Conservation (phyloP, 1,140 invertebrate species). For the Drosophila seguyi region DNA sequence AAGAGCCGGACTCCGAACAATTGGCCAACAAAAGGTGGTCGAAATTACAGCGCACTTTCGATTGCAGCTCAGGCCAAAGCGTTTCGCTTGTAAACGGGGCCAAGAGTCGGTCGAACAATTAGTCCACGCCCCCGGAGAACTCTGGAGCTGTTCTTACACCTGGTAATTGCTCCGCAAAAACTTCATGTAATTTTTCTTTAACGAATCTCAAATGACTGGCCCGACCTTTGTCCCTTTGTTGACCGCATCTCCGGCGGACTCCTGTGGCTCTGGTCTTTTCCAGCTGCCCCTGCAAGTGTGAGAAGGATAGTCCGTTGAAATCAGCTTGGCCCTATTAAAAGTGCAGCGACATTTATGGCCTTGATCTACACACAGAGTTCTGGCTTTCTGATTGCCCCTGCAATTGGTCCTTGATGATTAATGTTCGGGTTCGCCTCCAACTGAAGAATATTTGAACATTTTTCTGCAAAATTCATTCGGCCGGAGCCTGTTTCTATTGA, state of each 20-base stretch:
- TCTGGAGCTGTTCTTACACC: constrained; percentile 62
- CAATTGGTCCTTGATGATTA: constrained; percentile 62
- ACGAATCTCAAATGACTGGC: constrained; percentile 77
- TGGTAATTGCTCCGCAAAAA: constrained; percentile 81
- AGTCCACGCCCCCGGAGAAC: constrained; percentile 68
- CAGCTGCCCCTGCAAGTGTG: constrained; percentile 46
- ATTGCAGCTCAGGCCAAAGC: constrained; percentile 39
- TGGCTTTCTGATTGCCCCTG: constrained; percentile 43
- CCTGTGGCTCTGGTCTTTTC: constrained; percentile 28
- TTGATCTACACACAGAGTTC: constrained; percentile 41
- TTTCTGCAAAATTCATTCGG: constrained; percentile 46
- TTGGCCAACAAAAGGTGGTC: constrained; percentile 67
- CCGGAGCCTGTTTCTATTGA: constrained; percentile 67
- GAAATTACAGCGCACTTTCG: constrained; percentile 67
- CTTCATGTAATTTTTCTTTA: constrained; percentile 79
- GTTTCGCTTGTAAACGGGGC: constrained; percentile 56
- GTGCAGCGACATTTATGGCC: constrained; percentile 68
- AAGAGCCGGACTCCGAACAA: constrained; percentile 59
- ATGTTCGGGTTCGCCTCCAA: constrained; percentile 33
- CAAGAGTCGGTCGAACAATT: constrained; percentile 70
- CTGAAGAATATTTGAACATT: constrained; percentile 20
- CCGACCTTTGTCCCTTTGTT: constrained; percentile 61
- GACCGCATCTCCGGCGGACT: constrained; percentile 29
- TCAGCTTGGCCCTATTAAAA: constrained; percentile 52
- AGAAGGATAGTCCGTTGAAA: constrained; percentile 21